A percentile compares a stretch with the other conserved stretches of the same genome.
These are phyloP conservation scores for Amblyjoppa fuscipennis DNA, from an alignment of 2,888 invertebrate species.

Conservation along the genomic window DNA sequence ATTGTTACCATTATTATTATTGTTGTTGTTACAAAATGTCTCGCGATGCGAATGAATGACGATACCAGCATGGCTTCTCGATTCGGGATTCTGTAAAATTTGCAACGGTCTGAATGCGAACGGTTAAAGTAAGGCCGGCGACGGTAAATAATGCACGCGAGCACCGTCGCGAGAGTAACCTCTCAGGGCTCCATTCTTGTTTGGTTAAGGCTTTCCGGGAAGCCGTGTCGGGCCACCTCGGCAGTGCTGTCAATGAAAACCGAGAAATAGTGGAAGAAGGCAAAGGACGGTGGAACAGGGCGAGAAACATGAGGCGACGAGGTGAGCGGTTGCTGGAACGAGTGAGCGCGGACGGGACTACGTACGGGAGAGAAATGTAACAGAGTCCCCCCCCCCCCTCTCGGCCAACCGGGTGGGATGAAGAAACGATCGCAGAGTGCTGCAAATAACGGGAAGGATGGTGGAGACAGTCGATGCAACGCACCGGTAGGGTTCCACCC, in stretches of 20 bases:
- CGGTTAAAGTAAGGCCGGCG: not conserved
- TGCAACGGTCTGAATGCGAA: not conserved
- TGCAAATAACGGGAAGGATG: constrained; percentile 6
- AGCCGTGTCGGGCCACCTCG: constrained; percentile 7
- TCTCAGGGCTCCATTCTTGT: constrained; percentile 4
- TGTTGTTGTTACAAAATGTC: not conserved
- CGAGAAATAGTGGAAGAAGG: constrained; percentile 28
- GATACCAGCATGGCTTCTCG: not conserved
- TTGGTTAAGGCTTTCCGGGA: constrained; percentile 4
- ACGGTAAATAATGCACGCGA: constrained; percentile 25
- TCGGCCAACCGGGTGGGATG: not conserved
- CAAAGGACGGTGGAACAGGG: not conserved
- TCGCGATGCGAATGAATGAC: not conserved
- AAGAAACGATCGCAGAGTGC: not conserved
- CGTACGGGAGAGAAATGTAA: not conserved
- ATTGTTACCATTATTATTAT: not conserved
- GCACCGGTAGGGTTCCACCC: constrained; percentile 40
- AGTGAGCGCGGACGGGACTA: not conserved
- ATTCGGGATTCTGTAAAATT: not conserved
- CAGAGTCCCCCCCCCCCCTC: not conserved
- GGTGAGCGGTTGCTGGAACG: not conserved
- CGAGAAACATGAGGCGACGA: not conserved
- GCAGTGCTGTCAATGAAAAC: constrained; percentile 27
- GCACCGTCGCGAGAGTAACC: constrained; percentile 28
- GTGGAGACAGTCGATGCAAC: constrained; percentile 55